Evolutionary conservation across 2,888 invertebrate species (phyloP).

Genomic region (Drosophila monieri): DNA sequence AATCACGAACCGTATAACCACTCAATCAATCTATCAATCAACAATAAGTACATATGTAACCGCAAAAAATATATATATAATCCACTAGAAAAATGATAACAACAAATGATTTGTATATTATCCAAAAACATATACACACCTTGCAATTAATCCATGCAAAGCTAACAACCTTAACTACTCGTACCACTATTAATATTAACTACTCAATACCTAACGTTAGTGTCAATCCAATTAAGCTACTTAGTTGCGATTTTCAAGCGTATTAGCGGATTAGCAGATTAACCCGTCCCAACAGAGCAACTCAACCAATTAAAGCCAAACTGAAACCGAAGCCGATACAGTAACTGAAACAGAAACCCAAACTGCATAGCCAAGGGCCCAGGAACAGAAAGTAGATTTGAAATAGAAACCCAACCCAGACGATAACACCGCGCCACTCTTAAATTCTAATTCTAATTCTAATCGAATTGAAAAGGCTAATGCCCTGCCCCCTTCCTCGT

Average conservation of each 20-base stretch:
- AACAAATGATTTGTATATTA: slow-evolving; percentile 61
- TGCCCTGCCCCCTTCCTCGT: slow-evolving; percentile 16
- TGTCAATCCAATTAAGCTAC: slow-evolving; percentile 75
- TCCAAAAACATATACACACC: slow-evolving; percentile 64
- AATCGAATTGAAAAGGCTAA: slow-evolving; percentile 45
- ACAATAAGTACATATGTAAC: slow-evolving; percentile 54
- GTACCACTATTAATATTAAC: slow-evolving; percentile 54
- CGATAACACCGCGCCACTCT: slow-evolving; percentile 55
- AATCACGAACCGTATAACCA: slow-evolving; percentile 40
- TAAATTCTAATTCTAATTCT: slow-evolving; percentile 36
- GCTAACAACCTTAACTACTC: slow-evolving; percentile 57
- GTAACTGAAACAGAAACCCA: slow-evolving; percentile 31
- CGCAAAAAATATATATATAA: slow-evolving; percentile 47
- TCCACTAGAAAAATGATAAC: slow-evolving; percentile 30
- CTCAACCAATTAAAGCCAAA: slow-evolving; percentile 48
- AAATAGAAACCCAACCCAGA: slow-evolving; percentile 14
- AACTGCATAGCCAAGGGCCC: slow-evolving; percentile 11
- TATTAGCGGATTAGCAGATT: slow-evolving; percentile 84
- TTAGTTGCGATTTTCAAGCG: slow-evolving; percentile 77
- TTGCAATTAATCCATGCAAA: slow-evolving; percentile 61
- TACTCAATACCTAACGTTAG: slow-evolving; percentile 60
- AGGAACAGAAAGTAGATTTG: slow-evolving; percentile 4
- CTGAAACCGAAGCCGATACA: slow-evolving; percentile 28
- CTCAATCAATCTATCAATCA: slow-evolving; percentile 54
- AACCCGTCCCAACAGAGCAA: slow-evolving; percentile 83